Conservation (phyloP, 2,113 vertebrate species). For the Ellobius talpinus region DNA sequence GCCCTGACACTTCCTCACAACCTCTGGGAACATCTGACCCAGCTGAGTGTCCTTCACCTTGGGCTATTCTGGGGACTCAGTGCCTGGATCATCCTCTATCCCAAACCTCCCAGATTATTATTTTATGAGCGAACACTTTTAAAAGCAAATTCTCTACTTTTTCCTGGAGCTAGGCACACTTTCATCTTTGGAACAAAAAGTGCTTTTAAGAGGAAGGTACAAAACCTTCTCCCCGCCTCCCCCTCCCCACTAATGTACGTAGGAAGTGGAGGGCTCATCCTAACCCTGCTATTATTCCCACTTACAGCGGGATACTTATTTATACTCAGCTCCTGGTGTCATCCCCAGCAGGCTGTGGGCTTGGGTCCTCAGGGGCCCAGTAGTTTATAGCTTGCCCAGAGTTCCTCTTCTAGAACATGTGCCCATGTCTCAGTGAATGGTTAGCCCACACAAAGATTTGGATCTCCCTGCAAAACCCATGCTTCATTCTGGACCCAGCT, state of each 20-base stretch:
- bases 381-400: not conserved
- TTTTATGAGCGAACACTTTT: slow-evolving; percentile 60
- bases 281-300: not conserved
- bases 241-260: not conserved
- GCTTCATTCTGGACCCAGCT: not conserved
- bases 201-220: not conserved
- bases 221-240: not conserved
- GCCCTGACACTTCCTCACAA: not conserved
- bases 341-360: no score
- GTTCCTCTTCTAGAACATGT: not conserved
- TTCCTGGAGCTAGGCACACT: not conserved
- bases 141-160: slow-evolving; percentile 8
- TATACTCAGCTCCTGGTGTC: not conserved
- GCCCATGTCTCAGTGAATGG: accelerated
- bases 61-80: not conserved
- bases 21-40: not conserved
- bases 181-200: slow-evolving; percentile 32
- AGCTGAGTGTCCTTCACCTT: not conserved
- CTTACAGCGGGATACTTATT: not conserved
- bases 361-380: not conserved
- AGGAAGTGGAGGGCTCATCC: not conserved
- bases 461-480: not conserved
- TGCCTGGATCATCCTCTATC: not conserved
- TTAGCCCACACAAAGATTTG: not conserved
- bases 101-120: not conserved